phyloP scores from a whole-genome alignment of 2,113 vertebrate species.

The Lipotes vexillifer region DNA sequence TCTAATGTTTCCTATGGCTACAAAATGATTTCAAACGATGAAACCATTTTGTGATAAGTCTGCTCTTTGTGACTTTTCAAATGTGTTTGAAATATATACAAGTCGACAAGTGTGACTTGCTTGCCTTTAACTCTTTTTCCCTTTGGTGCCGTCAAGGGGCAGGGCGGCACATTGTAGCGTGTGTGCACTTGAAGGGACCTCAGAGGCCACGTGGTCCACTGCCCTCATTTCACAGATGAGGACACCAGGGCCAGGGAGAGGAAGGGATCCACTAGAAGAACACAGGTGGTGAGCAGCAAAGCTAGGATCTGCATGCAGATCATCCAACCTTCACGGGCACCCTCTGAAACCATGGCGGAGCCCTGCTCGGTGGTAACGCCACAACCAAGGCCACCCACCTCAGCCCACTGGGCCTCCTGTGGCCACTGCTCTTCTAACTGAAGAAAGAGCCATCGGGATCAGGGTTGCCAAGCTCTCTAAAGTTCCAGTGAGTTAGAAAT shows the following conservation, averaged over 20 bases:
- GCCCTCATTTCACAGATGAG: not conserved
- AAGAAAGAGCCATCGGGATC: not conserved
- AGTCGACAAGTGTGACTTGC: not conserved
- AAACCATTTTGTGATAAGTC: not conserved
- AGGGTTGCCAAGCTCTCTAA: not conserved
- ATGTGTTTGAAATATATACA: not conserved
- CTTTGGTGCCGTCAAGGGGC: accelerated
- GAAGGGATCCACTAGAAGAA: not conserved
- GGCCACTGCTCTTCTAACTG: not conserved
- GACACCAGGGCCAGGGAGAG: not conserved
- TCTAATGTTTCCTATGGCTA: not conserved
- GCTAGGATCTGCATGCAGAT: too few relatives aligned
- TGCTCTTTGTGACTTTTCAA: not conserved
- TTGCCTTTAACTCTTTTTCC: not conserved
- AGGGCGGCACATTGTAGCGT: too few relatives aligned
- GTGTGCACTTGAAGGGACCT: not conserved
- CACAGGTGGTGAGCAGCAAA: not conserved
- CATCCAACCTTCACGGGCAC: accelerated
- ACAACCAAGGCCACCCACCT: not conserved
- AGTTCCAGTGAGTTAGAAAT: constrained; percentile 5
- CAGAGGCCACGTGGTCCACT: not conserved
- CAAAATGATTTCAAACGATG: not conserved
- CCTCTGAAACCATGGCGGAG: accelerated
- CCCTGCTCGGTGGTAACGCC: accelerated
- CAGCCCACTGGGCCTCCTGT: too few relatives aligned